Base-by-base conservation (phyloP, 2,888 invertebrate genomes). In the Clivina fossor region DNA sequence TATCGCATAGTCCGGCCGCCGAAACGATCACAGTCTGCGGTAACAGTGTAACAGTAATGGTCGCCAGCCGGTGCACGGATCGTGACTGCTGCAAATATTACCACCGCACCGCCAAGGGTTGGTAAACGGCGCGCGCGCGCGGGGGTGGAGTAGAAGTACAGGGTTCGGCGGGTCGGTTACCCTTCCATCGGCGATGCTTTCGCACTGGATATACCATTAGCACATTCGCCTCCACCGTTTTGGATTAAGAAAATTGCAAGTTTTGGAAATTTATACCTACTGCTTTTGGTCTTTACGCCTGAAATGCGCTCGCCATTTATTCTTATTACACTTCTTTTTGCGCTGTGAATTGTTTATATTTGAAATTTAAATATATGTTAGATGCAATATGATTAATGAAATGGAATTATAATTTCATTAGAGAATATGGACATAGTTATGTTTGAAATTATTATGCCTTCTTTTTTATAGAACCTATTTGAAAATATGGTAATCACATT, bases 21-120 rank as follows among this genome's bases (percentile, higher is more conserved):
- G n/a, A n/a, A n/a, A 61, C 61, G 61, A 60, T 64, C 65, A 63
- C 61, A 62, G 61, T 58, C 62, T 60, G 57, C 53, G 58, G 55
- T 59, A 60, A 61, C 65, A 66, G 38, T 47, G 55, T 55, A 47
- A 40, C 46, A 47, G 47, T 55, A 55, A 55, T 55, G 55, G 46
- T 8, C 22, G 47, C 47, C 71, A 72, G 69, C 71, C 71, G 72
- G 71, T 65, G 69, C 71, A 63, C 61, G 64, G 67, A 66, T 71
- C 72, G 72, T 72, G 72, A 71, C 72, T 69, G 66, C 63, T 43
- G 65, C 63, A 64, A 65, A 67, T 69, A 71, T 70, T 69, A 68
- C 67, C 58, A 8, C 8, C 38, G 28, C 11, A 28, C 33, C 33
- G 26, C 11, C n/a, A 9, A 24, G 24, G 41, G 41, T 8, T n/a